Evolutionary conservation across 37 sponge, comb jelly and placozoan species (phyloP).

Genomic region (Oopsacas minuta): DNA sequence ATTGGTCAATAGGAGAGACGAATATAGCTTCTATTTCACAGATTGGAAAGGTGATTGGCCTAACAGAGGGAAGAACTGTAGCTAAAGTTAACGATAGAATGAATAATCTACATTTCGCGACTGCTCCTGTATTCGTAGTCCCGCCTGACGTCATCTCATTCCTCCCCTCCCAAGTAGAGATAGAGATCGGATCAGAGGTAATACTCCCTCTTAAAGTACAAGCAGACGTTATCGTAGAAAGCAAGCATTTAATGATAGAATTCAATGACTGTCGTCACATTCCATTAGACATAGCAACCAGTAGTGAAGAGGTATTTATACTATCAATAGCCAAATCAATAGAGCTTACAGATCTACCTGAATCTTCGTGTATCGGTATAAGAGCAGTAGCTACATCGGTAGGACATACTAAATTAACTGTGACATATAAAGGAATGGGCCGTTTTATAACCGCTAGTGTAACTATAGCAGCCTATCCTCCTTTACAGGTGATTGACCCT

Average conservation of each 20-base stretch:
- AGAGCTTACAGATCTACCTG: constrained; percentile 30
- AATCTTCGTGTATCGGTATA: constrained; percentile 32
- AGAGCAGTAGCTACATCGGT: constrained; percentile 31
- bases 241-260: background rate
- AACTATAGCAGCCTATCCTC: constrained; percentile 61
- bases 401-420: constrained; percentile 47
- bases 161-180: constrained; percentile 49
- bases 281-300: background rate
- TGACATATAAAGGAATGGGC: constrained; percentile 24
- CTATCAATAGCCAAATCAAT: constrained; percentile 2
- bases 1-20: constrained; percentile 47
- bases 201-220: constrained; percentile 41
- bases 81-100: constrained; percentile 9
- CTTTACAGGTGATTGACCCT: constrained; percentile 47
- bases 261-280: background rate
- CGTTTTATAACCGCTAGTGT: constrained; percentile 32
- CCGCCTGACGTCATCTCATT: constrained; percentile 52
- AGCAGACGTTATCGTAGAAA: background rate
- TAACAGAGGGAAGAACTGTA: background rate
- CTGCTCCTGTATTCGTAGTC: constrained; percentile 46
- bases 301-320: background rate
- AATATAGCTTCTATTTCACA: background rate
- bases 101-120: background rate
- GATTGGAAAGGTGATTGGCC: background rate
- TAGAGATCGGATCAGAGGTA: constrained; percentile 36